Evolutionary conservation across 2,113 vertebrate genomes (phyloP).

Genomic region (Dromiciops gliroides): DNA sequence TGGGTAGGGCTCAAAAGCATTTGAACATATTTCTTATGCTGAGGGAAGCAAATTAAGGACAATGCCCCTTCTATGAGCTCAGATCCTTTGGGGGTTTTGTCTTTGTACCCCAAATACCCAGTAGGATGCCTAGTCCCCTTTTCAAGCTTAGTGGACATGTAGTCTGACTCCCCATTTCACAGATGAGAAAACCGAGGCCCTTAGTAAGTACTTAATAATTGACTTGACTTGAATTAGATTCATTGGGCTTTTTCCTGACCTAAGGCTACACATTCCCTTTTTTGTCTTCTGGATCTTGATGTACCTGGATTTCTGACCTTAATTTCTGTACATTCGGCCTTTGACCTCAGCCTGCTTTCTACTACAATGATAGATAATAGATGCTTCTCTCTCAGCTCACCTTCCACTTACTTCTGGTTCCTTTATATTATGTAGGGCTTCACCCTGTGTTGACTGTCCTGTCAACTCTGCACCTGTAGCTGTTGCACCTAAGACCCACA

Average conservation of each 20-base stretch:
- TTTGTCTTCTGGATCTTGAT: background rate
- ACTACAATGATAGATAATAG: background rate
- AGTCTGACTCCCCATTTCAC: background rate
- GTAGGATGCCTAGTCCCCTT: background rate
- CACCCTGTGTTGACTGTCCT: background rate
- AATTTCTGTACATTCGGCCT: background rate
- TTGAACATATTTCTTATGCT: background rate
- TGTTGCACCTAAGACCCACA: background rate
- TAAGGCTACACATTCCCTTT: background rate
- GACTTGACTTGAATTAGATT: background rate
- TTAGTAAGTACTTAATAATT: background rate
- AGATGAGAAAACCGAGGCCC: background rate
- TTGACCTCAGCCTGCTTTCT: background rate
- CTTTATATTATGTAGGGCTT: background rate
- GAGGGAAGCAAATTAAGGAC: background rate
- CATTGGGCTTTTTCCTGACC: background rate
- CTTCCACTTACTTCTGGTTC: background rate
- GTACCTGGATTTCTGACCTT: background rate
- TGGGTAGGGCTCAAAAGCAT: background rate
- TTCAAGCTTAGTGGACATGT: background rate
- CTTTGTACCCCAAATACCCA: background rate
- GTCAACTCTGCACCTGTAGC: background rate
- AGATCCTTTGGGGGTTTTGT: background rate
- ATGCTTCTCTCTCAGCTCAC: background rate
- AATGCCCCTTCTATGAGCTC: background rate